Conservation (phyloP, 37 sponge, comb jelly and placozoan species). For the Halichondria panicea region DNA sequence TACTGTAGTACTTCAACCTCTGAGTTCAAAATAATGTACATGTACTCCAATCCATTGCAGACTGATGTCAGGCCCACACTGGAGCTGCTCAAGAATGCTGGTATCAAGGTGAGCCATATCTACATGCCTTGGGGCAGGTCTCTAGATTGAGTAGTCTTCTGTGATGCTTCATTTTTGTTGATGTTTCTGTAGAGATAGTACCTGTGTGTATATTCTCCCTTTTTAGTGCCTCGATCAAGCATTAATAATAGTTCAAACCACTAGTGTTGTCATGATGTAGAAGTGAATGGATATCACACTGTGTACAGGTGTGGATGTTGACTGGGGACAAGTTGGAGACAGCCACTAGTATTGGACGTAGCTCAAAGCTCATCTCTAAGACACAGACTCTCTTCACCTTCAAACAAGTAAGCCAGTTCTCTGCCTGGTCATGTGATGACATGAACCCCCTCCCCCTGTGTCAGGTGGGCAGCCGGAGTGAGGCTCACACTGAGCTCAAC, state of each 20-base stretch:
- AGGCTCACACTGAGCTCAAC: slow-evolving; percentile 77
- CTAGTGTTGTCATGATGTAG: too few relatives aligned
- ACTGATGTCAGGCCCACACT: slow-evolving; percentile 85
- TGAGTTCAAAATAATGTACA: not conserved
- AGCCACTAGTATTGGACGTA: slow-evolving; percentile 83
- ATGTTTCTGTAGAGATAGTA: too few relatives aligned
- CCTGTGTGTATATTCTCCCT: too few relatives aligned
- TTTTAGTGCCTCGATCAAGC: too few relatives aligned
- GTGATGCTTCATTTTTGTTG: too few relatives aligned
- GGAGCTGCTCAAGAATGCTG: slow-evolving; percentile 92
- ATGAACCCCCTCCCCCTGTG: too few relatives aligned
- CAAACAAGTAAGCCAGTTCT: slow-evolving; percentile 72
- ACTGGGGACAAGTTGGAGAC: slow-evolving; percentile 96
- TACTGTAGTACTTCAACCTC: not conserved
- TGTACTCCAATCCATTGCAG: slow-evolving; percentile 5
- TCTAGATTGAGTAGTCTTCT: too few relatives aligned
- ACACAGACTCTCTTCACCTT: slow-evolving; percentile 75
- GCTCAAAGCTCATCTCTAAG: slow-evolving; percentile 75
- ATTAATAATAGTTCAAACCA: too few relatives aligned
- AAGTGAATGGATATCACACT: too few relatives aligned
- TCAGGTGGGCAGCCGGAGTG: slow-evolving; percentile 63
- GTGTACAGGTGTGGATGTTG: slow-evolving; percentile 93
- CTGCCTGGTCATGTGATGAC: too few relatives aligned
- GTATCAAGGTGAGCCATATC: slow-evolving; percentile 89
- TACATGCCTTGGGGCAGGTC: too few relatives aligned